phyloP scores from a whole-genome alignment of 2,113 vertebrate species.

The Rhadina sibilatrix region DNA sequence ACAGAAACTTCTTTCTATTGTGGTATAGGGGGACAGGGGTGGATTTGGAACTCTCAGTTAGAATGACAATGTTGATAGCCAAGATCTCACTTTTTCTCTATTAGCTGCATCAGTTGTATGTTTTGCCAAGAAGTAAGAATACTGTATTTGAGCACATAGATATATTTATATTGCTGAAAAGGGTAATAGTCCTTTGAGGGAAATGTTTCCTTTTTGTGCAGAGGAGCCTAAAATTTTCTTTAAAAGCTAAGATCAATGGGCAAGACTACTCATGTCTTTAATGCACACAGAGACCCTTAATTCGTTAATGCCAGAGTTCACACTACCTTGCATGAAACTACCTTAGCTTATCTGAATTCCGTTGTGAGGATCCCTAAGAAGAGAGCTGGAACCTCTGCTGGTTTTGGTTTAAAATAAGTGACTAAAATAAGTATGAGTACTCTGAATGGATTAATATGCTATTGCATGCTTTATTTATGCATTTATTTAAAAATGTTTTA shows the following conservation, averaged over 20 bases:
- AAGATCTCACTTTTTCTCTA: neutral
- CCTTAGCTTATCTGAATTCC: no score
- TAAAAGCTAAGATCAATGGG: neutral
- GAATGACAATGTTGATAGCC: neutral
- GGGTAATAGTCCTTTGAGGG: neutral
- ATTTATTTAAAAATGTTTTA: slow-evolving; percentile 9
- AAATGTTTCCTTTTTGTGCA: neutral
- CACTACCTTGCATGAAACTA: neutral
- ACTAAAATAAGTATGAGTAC: neutral
- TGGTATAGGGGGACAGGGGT: fast-evolving
- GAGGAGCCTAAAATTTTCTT: neutral
- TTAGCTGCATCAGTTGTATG: neutral
- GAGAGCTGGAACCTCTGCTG: neutral
- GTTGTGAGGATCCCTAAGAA: neutral
- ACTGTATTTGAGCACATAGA: neutral
- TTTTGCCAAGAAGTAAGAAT: neutral
- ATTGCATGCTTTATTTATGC: neutral
- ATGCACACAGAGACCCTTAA: neutral
- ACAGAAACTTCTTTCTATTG: neutral
- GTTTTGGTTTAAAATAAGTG: neutral
- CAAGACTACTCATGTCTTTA: neutral
- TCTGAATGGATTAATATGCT: neutral
- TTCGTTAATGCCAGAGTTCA: neutral
- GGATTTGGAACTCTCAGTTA: neutral
- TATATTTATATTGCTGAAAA: neutral